A percentile compares a stretch with the other conserved stretches of the same genome.
Evolutionary conservation across 2,797 vertebrate species (phyloP).

Genomic region (Pristis pectinata): DNA sequence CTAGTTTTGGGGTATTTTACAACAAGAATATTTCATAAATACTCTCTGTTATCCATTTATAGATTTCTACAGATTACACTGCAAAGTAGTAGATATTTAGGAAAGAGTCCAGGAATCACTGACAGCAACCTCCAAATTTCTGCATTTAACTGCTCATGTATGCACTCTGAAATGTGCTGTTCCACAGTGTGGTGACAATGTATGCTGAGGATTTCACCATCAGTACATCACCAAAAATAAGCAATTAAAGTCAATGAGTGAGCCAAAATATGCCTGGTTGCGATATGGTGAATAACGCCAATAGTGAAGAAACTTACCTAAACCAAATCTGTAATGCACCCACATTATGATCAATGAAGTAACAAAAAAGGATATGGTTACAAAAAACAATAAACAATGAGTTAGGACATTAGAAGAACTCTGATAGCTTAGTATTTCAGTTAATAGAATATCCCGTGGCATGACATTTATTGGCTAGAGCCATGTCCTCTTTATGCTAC

Average conservation of each 20-base stretch:
- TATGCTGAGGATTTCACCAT: no score
- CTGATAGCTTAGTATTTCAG: not conserved
- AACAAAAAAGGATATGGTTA: not conserved
- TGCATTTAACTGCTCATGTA: no score
- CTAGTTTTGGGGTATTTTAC: no score
- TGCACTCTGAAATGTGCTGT: no score
- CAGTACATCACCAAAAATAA: no score
- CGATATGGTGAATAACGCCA: not conserved
- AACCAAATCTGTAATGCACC: not conserved
- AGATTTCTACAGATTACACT: no score
- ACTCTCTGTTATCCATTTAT: no score
- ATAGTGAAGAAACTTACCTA: not conserved
- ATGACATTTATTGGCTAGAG: not conserved
- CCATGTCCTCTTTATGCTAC: not conserved
- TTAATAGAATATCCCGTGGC: not conserved
- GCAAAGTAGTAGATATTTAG: no score
- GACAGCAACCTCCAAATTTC: no score
- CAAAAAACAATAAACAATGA: not conserved
- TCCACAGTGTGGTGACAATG: no score
- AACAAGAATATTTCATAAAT: no score
- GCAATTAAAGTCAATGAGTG: not conserved
- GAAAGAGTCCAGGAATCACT: no score
- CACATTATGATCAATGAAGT: not conserved
- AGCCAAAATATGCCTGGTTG: not conserved
- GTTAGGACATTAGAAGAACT: not conserved